Evolutionary conservation across 2,888 invertebrate genomes (phyloP).

Genomic region (Cephonodes hylas): DNA sequence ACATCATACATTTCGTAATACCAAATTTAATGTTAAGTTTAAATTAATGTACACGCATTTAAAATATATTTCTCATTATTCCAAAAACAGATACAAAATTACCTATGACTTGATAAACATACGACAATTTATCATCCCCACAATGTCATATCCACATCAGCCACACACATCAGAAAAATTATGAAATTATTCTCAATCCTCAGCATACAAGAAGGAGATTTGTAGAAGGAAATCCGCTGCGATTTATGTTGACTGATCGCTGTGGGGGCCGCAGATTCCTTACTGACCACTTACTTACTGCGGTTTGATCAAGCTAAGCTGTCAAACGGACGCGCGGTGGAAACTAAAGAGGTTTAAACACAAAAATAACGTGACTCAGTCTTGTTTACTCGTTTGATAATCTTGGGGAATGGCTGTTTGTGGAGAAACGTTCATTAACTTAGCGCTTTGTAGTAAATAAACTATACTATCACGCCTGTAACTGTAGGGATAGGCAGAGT

Average conservation of each 20-base stretch:
- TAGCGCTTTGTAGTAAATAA: neutral
- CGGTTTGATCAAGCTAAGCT: neutral
- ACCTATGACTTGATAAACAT: no score
- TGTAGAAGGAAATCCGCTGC: neutral
- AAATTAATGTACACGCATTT: no score
- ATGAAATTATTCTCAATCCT: neutral
- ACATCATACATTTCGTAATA: no score
- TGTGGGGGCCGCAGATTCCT: neutral
- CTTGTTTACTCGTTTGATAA: neutral
- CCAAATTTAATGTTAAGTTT: no score
- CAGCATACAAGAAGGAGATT: neutral
- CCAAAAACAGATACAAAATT: no score
- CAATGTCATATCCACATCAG: neutral
- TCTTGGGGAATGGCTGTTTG: neutral
- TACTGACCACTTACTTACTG: neutral
- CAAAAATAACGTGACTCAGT: neutral
- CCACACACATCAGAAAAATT: neutral
- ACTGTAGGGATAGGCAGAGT: no score
- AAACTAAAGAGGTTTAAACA: neutral
- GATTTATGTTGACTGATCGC: constrained; percentile 4
- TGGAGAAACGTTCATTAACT: neutral
- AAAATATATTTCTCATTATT: no score
- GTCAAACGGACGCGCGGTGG: neutral
- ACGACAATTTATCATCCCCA: neutral
- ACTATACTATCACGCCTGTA: no score